A percentile compares a stretch with the other conserved stretches of the same genome.
These are phyloP conservation scores for Anastrepha ludens DNA, from an alignment of 1,140 invertebrate species.

Conservation along the genomic window DNA sequence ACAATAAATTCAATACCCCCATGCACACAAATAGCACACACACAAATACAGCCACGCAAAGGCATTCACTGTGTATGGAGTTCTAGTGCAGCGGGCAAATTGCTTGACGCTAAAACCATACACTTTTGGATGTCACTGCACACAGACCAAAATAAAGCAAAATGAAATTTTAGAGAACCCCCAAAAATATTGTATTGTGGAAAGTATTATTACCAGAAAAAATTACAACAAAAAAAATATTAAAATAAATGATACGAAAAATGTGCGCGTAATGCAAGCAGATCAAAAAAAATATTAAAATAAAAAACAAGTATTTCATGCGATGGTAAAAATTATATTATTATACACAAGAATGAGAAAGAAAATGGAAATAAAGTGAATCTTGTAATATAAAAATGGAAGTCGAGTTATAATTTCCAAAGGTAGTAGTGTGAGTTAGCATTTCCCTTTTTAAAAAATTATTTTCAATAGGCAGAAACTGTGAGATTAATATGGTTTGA, in stretches of 20 bases:
- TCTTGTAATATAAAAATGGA: constrained; percentile 71
- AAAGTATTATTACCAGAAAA: constrained; percentile 50
- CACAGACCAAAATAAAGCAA: not conserved
- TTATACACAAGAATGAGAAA: constrained; percentile 71
- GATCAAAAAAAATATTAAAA: constrained; percentile 55
- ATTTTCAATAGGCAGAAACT: too few species aligned
- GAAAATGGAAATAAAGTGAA: constrained; percentile 69
- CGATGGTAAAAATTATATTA: constrained; percentile 71
- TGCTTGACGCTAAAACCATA: not conserved
- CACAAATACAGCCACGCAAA: not conserved
- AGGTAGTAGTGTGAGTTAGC: not conserved
- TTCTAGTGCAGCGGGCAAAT: not conserved
- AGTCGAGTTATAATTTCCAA: not conserved
- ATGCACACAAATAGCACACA: not conserved
- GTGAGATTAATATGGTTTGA: too few species aligned
- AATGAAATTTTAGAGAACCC: constrained; percentile 54
- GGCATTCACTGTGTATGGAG: not conserved
- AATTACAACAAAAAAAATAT: constrained; percentile 34
- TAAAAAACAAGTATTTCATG: constrained; percentile 62
- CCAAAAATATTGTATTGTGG: constrained; percentile 53
- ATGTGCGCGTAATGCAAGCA: constrained; percentile 53
- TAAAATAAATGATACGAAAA: constrained; percentile 46
- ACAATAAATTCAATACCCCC: not conserved
- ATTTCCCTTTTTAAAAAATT: too few species aligned
- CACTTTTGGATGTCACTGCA: not conserved